Evolutionary conservation across 2,113 vertebrate genomes (phyloP), one percentile per base, ranked within the genome.

Genomic region (Misgurnus anguillicaudatus): DNA sequence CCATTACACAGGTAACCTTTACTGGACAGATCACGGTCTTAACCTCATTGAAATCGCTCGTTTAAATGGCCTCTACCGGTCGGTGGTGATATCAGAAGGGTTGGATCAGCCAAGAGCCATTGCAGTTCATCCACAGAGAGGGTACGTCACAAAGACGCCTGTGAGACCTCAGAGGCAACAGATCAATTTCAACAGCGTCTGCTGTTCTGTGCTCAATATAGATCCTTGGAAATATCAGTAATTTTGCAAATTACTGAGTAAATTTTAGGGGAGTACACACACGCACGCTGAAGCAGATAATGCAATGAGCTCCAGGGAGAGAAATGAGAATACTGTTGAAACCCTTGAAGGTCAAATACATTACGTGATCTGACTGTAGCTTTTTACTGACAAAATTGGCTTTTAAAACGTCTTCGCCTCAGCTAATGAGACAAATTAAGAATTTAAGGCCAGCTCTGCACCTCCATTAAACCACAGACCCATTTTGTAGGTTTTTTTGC

Each of bases 21-120:
- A 99, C 77, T 99, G 98, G 98, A 96, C 97, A 6, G 97, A 99
- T 86, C 97, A 99, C 41, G 96, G 98, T 67, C 98, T 99, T 85
- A 98, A 96, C 89, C 92, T 98, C 77, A 96, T 99, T 74, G 98
- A 99, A 91, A 96, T 98, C 79, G 94, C 97, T 64, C 94, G 95
- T 84, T 93, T 99, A 79, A 96, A 95, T 81, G 98, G 98, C 51
- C 94, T 94, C 1, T 99, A 95, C 87, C 96, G 98, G 70, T 99
- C 94, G 3, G 96, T 98, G 70, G 89, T 99, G 73, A 95, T 99
- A 87, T 98, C 97, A 45, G 94, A 97, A 86, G 96, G 94, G 36
- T 91, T 99, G 71, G 97, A 99, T 88, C 97, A 99, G 87, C 98
- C 98, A 0, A 92, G 95, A 88, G 96, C 97, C 81, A 92, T 99